Conservation (phyloP, 1,140 invertebrate genomes). For the Lamellibrachia luymesi region DNA sequence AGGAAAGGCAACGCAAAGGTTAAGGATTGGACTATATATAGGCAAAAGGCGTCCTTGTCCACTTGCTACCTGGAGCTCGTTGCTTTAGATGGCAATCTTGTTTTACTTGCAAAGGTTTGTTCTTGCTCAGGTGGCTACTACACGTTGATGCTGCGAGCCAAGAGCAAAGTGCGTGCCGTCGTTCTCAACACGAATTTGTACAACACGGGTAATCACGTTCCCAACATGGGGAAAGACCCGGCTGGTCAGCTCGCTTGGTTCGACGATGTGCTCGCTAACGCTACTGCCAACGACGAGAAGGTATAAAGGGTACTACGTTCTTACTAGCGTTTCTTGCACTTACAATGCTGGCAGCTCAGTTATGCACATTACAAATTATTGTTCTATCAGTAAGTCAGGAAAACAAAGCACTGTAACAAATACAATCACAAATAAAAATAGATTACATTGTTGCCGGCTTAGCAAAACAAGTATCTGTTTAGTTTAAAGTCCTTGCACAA, state of each 20-base stretch:
- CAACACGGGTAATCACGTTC: not conserved
- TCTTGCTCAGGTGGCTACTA: constrained; percentile 15
- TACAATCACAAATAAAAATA: too few species aligned
- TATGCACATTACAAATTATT: too few species aligned
- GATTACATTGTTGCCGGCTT: too few species aligned
- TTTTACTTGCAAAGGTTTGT: not conserved
- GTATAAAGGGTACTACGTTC: not conserved
- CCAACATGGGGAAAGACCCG: constrained; percentile 1
- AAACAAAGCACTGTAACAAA: too few species aligned
- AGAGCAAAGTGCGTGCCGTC: constrained; percentile 7
- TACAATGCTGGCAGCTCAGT: too few species aligned
- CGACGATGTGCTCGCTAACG: not conserved
- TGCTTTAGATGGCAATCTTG: not conserved
- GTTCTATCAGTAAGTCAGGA: too few species aligned
- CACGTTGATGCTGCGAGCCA: not conserved
- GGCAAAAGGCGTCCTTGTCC: too few species aligned
- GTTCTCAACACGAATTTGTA: constrained; percentile 22
- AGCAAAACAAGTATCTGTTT: too few species aligned
- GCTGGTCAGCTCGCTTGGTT: constrained; percentile 15
- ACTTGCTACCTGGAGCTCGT: not conserved
- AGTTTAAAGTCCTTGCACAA: too few species aligned
- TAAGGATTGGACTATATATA: too few species aligned
- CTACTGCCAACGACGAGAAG: constrained; percentile 6
- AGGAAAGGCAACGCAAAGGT: too few species aligned
- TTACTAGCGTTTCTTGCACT: not conserved